Percentiles rank a stretch among this genome's conserved stretches.
Conservation (phyloP, 2,113 vertebrate genomes). For the Equus przewalskii region DNA sequence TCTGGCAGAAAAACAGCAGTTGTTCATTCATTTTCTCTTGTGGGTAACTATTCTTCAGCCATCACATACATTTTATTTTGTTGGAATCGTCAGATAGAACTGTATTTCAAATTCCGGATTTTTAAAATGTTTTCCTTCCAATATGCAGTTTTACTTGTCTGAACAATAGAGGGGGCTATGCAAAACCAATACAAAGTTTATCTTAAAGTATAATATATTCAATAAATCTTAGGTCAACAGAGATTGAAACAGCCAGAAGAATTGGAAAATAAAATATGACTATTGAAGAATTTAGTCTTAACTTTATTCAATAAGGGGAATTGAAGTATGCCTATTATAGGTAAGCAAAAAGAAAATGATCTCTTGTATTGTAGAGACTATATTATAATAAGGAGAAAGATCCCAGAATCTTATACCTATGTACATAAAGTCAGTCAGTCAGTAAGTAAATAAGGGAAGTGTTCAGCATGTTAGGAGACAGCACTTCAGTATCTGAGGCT, state of each 20-base stretch:
- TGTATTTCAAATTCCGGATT: background rate
- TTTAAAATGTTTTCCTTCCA: background rate
- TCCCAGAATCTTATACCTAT: background rate
- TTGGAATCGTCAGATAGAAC: background rate
- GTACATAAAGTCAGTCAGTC: background rate
- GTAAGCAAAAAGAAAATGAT: background rate
- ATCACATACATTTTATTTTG: background rate
- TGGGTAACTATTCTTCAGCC: background rate
- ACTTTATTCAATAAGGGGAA: background rate
- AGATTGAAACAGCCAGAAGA: background rate
- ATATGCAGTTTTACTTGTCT: background rate
- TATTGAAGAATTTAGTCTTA: background rate
- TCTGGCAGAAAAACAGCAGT: background rate
- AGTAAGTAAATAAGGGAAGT: background rate
- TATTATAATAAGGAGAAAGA: background rate
- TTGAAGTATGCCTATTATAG: background rate
- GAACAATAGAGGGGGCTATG: background rate
- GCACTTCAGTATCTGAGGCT: accelerated
- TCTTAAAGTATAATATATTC: background rate
- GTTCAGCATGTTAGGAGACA: background rate
- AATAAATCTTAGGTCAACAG: background rate
- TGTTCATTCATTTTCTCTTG: background rate
- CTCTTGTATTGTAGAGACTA: background rate
- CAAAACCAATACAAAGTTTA: background rate
- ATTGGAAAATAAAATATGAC: background rate